phyloP scores from a whole-genome alignment of 2,113 vertebrate genomes.

The Carassius gibelio region DNA sequence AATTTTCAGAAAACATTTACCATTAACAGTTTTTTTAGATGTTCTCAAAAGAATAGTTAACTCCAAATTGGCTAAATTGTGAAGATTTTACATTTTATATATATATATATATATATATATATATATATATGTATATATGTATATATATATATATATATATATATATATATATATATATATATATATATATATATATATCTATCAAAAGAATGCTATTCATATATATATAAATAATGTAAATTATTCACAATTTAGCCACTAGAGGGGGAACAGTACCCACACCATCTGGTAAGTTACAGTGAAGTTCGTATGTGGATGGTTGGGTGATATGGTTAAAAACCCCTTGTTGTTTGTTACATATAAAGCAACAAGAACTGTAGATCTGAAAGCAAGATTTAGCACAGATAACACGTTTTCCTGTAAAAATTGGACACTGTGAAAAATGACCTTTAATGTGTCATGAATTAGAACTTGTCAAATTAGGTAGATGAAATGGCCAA shows the following conservation, averaged over 20 bases:
- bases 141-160: too few species aligned
- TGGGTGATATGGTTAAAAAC: too few species aligned
- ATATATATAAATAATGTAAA: background rate
- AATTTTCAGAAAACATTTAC: too few species aligned
- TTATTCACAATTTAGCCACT: background rate
- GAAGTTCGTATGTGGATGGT: background rate
- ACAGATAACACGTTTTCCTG: background rate
- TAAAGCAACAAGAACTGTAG: background rate
- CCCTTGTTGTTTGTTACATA: background rate
- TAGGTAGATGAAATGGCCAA: background rate
- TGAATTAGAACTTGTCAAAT: background rate
- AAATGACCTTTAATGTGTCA: background rate
- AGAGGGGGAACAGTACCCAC: constrained; percentile 33
- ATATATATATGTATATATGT: too few species aligned
- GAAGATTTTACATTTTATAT: too few species aligned
- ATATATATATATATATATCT: too few species aligned
- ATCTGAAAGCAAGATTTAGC: background rate
- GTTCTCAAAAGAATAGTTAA: background rate
- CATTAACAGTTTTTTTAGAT: background rate
- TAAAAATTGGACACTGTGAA: background rate
- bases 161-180: too few species aligned
- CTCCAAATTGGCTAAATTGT: too few species aligned
- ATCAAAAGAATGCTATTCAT: too few species aligned
- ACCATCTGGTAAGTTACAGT: background rate
- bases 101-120: too few species aligned